Conservation (phyloP, 1,140 invertebrate species). For the Akabosia matsudoensis region DNA sequence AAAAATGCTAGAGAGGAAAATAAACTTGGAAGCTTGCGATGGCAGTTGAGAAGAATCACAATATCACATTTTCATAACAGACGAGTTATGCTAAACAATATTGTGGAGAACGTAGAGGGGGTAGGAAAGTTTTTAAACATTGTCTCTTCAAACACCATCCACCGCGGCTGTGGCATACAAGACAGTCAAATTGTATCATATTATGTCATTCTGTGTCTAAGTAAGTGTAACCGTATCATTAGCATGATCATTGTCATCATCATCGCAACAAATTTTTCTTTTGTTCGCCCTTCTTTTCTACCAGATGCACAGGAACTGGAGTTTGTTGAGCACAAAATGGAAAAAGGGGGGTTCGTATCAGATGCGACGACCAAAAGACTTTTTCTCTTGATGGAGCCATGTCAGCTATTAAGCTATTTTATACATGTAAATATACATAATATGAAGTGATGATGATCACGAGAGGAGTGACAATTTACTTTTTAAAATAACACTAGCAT, state of each 20-base stretch:
- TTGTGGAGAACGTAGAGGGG: no score
- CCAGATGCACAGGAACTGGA: not conserved
- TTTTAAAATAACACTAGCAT: not conserved
- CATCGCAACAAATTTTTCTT: no score
- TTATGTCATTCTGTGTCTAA: conserved; percentile 1
- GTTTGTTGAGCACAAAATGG: not conserved
- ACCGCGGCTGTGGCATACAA: no score
- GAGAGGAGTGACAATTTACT: not conserved
- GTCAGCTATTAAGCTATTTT: not conserved
- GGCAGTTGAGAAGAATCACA: no score
- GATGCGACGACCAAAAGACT: no score
- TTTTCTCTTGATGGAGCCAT: no score
- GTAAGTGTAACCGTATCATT: not conserved
- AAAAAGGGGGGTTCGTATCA: not conserved
- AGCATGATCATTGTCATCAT: not conserved
- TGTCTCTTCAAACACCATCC: no score
- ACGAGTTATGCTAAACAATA: not conserved
- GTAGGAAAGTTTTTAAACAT: no score
- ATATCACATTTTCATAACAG: not conserved
- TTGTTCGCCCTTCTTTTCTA: not conserved
- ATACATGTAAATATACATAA: not conserved
- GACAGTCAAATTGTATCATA: not conserved
- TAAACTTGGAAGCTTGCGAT: no score
- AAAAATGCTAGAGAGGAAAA: no score
- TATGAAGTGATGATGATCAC: not conserved